phyloP scores from a whole-genome alignment of 2,797 vertebrate species.

The Sebastes melanostomus region DNA sequence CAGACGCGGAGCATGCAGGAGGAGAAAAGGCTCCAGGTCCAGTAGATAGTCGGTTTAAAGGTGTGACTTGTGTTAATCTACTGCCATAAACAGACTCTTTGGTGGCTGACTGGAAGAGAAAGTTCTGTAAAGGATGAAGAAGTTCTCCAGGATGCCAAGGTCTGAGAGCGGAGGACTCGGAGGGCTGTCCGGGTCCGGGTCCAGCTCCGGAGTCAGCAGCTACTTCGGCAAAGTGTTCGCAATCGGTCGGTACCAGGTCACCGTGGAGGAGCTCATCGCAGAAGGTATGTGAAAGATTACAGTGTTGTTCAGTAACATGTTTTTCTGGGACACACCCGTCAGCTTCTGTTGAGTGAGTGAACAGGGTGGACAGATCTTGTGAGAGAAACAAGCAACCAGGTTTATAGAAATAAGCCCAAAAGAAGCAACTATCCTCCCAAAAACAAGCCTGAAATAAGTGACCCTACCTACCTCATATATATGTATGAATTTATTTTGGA shows the following conservation, averaged over 20 bases:
- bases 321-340: constrained; percentile 42
- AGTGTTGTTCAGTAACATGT: neutral
- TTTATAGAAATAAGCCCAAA: no score
- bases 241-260: constrained; percentile 91
- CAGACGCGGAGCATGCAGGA: constrained; percentile 64
- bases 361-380: neutral
- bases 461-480: no score
- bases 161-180: constrained; percentile 89
- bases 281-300: constrained; percentile 83
- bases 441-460: no score
- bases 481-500: no score
- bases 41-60: constrained; percentile 49
- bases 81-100: neutral
- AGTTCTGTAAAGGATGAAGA: constrained; percentile 86
- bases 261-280: constrained; percentile 91
- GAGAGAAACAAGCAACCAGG: no score
- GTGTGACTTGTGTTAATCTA: constrained; percentile 9
- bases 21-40: constrained; percentile 45
- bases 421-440: neutral
- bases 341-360: neutral
- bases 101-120: neutral
- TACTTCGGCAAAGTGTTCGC: constrained; percentile 88
- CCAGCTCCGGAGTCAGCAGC: constrained; percentile 76
- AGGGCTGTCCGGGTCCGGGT: constrained; percentile 68
- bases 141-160: constrained; percentile 96